A percentile compares a stretch with the other conserved stretches of the same genome.
Evolutionary conservation across 2,888 invertebrate genomes (phyloP).

Genomic region (Nephrocerus scutellatus): DNA sequence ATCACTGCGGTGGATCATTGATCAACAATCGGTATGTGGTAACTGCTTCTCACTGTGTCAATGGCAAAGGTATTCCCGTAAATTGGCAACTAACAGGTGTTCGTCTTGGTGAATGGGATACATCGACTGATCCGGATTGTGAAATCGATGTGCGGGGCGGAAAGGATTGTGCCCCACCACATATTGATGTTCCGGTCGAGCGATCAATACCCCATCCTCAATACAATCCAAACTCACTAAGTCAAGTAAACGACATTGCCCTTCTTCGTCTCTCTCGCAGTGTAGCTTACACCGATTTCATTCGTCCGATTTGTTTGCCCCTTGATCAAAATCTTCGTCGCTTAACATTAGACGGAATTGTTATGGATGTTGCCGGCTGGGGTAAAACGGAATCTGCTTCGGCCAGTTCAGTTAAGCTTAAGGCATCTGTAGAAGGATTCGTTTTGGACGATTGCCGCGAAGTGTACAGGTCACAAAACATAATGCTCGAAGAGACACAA

Average conservation of each 20-base stretch:
- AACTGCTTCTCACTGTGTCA: constrained; percentile 71
- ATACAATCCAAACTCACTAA: constrained; percentile 55
- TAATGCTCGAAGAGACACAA: constrained; percentile 50
- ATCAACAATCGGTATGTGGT: constrained; percentile 58
- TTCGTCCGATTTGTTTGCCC: constrained; percentile 58
- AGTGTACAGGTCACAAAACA: constrained; percentile 50
- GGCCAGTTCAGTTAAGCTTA: constrained; percentile 51
- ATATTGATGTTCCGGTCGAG: constrained; percentile 57
- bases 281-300: constrained; percentile 53
- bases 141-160: constrained; percentile 41
- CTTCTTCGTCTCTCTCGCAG: constrained; percentile 55
- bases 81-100: constrained; percentile 52
- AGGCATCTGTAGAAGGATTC: constrained; percentile 50
- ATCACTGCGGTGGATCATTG: constrained; percentile 68
- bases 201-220: constrained; percentile 58
- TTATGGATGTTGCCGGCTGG: constrained; percentile 58
- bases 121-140: constrained; percentile 56
- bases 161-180: constrained; percentile 55
- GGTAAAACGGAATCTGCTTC: constrained; percentile 53
- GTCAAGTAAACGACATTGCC: constrained; percentile 66
- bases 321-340: constrained; percentile 32
- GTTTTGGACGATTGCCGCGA: constrained; percentile 48
- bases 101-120: constrained; percentile 51
- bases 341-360: constrained; percentile 46
- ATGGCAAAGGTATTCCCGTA: constrained; percentile 54